Evolutionary conservation across 2,113 vertebrate genomes (phyloP).

Genomic region (sheep (Ovis aries)): DNA sequence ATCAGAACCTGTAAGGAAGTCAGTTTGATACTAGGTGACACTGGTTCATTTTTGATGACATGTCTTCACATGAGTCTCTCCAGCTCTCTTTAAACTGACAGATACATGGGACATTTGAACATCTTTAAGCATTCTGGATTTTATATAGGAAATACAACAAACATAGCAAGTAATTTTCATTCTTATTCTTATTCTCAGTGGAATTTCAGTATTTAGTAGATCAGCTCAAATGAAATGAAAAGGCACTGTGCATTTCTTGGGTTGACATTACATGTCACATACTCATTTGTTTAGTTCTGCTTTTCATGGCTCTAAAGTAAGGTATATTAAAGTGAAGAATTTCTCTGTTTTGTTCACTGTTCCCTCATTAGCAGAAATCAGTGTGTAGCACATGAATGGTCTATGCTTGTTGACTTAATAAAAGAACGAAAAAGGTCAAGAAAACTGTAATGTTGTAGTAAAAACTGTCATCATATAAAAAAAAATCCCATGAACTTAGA

Average conservation of each 20-base stretch:
- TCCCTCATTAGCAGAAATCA: background rate
- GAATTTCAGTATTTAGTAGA: background rate
- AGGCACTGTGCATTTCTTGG: background rate
- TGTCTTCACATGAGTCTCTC: background rate
- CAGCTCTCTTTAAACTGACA: background rate
- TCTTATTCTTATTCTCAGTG: background rate
- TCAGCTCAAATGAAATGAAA: slow-evolving; percentile 4
- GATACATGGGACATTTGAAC: background rate
- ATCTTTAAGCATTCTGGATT: background rate
- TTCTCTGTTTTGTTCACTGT: background rate
- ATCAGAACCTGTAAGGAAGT: background rate
- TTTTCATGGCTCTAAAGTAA: background rate
- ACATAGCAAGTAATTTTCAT: background rate
- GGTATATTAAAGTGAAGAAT: background rate
- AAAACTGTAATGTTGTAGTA: background rate
- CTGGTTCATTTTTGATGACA: background rate
- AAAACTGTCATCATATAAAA: background rate
- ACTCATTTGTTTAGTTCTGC: background rate
- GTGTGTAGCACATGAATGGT: background rate
- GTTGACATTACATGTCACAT: background rate
- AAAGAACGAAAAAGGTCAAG: background rate
- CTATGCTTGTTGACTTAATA: background rate
- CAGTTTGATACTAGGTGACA: background rate
- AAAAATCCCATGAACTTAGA: background rate
- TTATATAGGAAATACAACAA: background rate